A percentile compares a stretch with the other conserved stretches of the same genome.
phyloP scores from a whole-genome alignment of 2,888 invertebrate species.

The Limnephilus rhombicus region DNA sequence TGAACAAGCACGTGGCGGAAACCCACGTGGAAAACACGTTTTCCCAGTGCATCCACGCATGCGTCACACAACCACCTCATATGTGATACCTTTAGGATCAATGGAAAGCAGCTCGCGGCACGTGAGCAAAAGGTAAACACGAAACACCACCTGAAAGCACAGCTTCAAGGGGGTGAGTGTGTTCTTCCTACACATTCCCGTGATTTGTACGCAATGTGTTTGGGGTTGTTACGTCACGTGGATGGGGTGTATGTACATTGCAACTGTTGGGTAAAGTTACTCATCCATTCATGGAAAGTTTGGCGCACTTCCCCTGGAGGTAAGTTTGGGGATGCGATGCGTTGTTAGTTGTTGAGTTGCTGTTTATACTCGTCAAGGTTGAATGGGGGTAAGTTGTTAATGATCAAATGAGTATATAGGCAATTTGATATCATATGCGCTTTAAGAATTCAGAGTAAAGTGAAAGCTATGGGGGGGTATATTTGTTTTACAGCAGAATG shows the following conservation, averaged over 20 bases:
- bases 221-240: not conserved
- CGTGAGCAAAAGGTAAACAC: not conserved
- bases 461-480: not conserved
- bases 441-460: not conserved
- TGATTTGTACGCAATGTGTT: slow-evolving; percentile 1
- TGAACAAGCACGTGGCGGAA: not conserved
- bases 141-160: not conserved
- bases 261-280: slow-evolving; percentile 35
- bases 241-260: slow-evolving; percentile 3
- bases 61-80: slow-evolving; percentile 41
- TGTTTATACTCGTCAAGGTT: not conserved
- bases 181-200: slow-evolving; percentile 4
- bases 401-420: not conserved
- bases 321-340: slow-evolving; percentile 10
- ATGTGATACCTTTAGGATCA: slow-evolving; percentile 37
- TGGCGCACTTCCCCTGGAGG: slow-evolving; percentile 16
- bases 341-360: not conserved
- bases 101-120: not conserved
- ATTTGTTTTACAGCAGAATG: not conserved
- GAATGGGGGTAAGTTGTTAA: not conserved
- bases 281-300: slow-evolving; percentile 15
- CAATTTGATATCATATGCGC: not conserved
- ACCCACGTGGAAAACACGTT: slow-evolving; percentile 56
- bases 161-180: not conserved
- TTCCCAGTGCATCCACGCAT: slow-evolving; percentile 44